Base-by-base conservation (phyloP, 1,140 invertebrate species). In the Drosophila subobscura region DNA sequence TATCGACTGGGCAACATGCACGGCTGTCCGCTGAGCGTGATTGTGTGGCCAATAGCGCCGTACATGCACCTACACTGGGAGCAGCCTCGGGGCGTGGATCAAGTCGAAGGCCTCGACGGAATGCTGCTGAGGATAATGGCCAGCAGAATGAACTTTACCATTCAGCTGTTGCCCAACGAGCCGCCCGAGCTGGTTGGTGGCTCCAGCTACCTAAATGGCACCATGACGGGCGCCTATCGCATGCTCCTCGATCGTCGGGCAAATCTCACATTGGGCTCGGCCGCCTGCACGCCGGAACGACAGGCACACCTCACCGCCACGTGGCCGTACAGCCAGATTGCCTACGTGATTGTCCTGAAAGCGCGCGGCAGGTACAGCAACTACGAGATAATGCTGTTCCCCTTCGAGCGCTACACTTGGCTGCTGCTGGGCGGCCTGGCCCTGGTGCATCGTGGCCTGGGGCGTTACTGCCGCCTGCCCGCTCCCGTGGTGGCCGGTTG, bases 321-420 rank as follows among this genome's bases (percentile, higher is more conserved):
- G 0, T 23, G 45, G 1, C 72, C 79, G 12, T 88, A 88, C 47
- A 70, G 57, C 14, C 83, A 83, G 41, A 50, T 83, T 16, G 45
- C 63, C 14, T 88, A 79, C 16, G 40, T 88, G 0, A 41, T 88
- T 0, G 75, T 88, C 8, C 5, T 88, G 60, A 64, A 25, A 1
- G 27, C 46, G 0, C 44, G 47, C 1, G 8, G 16, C 0, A 23
- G 46, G 0, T 88, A 88, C 22, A 79, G 75, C 41, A 50, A 49
- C 41, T 88, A 88, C 25, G 71, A 88, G 50, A 59, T 88, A 3
- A 88, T 88, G 83, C n/a, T 88, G 8, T 72, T 88, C 1, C 83
- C 83, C 10, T 88, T 70, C 6, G 41, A 49, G 0, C 0, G 0
- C 8, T 16, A 12, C 12, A 66, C 76, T 0, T 88, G 83, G 83